Percentiles rank a stretch among this genome's conserved stretches.
Evolutionary conservation across 1,140 invertebrate species (phyloP).

Genomic region (Drosophila grimshawi): DNA sequence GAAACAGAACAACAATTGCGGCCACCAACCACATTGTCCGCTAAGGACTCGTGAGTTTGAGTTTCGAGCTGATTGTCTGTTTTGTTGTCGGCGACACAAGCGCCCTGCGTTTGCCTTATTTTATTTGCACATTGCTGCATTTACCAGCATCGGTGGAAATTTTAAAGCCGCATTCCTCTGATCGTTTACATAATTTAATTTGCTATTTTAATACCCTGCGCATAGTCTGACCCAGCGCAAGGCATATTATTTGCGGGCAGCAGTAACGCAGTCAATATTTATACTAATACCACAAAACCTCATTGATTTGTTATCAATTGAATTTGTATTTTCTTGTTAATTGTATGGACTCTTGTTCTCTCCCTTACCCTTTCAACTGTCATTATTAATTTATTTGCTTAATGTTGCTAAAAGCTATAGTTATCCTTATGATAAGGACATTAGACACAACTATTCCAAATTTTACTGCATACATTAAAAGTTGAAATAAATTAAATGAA

Average conservation of each 20-base stretch:
- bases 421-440: no score
- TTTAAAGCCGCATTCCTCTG: constrained; percentile 4
- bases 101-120: neutral
- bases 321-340: no score
- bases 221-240: neutral
- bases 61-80: constrained; percentile 10
- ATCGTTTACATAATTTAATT: constrained; percentile 12
- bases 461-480: no score
- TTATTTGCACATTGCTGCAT: neutral
- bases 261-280: neutral
- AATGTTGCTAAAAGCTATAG: no score
- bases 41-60: constrained; percentile 26
- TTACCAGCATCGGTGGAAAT: constrained; percentile 2
- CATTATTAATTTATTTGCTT: no score
- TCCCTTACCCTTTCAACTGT: no score
- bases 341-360: no score
- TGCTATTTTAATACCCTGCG: constrained; percentile 17
- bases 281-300: neutral
- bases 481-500: no score
- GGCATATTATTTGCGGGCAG: neutral
- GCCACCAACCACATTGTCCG: constrained; percentile 40
- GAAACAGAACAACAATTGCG: constrained; percentile 42
- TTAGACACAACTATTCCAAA: no score
- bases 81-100: constrained; percentile 15
- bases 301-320: no score